Evolutionary conservation across 2,888 invertebrate species (phyloP), one percentile per base, ranked within the genome.

Genomic region (Campoplex capitator): DNA sequence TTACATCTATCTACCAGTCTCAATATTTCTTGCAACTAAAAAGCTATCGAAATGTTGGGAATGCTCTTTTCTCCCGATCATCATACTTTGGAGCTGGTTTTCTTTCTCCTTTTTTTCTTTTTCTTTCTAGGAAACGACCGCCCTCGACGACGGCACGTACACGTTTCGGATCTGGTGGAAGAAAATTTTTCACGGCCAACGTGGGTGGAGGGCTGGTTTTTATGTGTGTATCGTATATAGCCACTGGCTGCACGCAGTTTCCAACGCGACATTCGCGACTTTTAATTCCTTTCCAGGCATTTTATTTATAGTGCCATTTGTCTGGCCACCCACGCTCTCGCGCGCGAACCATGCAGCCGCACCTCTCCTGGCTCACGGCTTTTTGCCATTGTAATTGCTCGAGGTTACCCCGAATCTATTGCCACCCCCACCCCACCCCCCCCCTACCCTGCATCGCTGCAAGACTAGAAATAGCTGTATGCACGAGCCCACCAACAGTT

Each of bases 301-400:
- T 89, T 88, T 88, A 87, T 89, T 89, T 88, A 89, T 87, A 70
- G 77, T 87, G 78, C 88, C 88, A 89, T 89, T 87, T 87, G 84
- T 89, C 85, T 85, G 65, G 76, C 77, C 78, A 75, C 70, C 45
- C n/a, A 76, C 76, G 65, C 74, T 51, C 70, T 54, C 71, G 65
- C 84, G 73, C 70, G 56, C 74, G 23, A 23, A 23, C 23, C 23
- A 23, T 23, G 23, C 68, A 70, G 73, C 82, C 81, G 74, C 85
- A 65, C 48, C 78, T 58, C 56, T 67, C 73, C 35, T 42, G 62
- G 74, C 77, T 87, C 70, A 78, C 77, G 74, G 81, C 56, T 78
- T 85, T 88, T 88, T 70, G 83, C 89, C 74, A 89, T 89, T 88
- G 87, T 86, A 84, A 89, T 89, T 87, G 86, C 88, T 84, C 78